Evolutionary conservation across 2,797 vertebrate species (phyloP), one percentile per base, ranked within the genome.

Genomic region (Delichon dasypus): DNA sequence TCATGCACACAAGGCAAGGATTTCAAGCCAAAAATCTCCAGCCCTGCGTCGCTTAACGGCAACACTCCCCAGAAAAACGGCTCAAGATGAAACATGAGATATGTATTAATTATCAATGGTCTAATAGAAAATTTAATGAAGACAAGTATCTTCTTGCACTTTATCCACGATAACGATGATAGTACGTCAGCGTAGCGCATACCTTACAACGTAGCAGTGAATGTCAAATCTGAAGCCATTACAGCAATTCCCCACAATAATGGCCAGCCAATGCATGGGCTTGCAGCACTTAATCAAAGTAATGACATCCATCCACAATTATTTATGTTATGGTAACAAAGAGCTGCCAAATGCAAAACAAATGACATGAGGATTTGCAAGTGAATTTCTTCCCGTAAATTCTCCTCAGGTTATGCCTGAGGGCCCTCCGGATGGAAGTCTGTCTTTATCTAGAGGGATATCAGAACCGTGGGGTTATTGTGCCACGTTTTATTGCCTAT

Each of bases 301-400:
- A 96, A 97, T 92, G 92, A 95, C 85, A 96, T 96, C 88, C 94
- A 91, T 96, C 93, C 95, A 72, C 94, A 94, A 96, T 95, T 96
- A 97, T 96, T 97, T 96, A 97, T 88, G 93, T 96, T 96, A 94
- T 84, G 83, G 91, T 95, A 97, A 95, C 96, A 97, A 93, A 95
- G 94, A 97, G 94, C 96, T 95, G 95, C 88, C 45, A 96, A 95
- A 97, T 89, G 96, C 95, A 97, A 98, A 97, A 96, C 97, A 97
- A 98, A 97, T 97, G 96, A 96, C 93, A 96, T 45, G 77, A 91
- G 89, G 94, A 91, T 94, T 91, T 95, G 95, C 88, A 87, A 96
- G 95, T 30, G 96, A 95, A 95, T 91, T 91, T 93, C 89, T 97
- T 97, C 89, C 94, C 94, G 96, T 96, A 90, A 90, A 96, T 97